A percentile compares a stretch with the other conserved stretches of the same genome.
These are phyloP conservation scores for Tetranychus truncatus DNA, from an alignment of 2,888 invertebrate genomes.

Conservation along the genomic window DNA sequence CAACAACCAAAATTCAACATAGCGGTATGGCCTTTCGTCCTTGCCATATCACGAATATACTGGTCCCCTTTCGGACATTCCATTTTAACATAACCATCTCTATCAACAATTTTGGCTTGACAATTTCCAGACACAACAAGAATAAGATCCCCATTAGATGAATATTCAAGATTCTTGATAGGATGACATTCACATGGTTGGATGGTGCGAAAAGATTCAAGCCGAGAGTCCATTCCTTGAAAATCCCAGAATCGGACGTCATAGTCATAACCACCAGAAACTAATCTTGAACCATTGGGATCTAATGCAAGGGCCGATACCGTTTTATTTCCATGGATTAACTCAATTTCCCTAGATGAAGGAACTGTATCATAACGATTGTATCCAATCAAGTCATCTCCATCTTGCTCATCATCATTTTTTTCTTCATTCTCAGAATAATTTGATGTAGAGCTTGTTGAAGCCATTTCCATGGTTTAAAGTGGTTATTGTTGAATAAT, in stretches of 20 bases:
- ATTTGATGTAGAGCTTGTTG: not conserved
- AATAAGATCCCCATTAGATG: slow-evolving; percentile 77
- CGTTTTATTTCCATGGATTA: slow-evolving; percentile 76
- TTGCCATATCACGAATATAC: slow-evolving; percentile 55
- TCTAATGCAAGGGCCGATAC: slow-evolving; percentile 69
- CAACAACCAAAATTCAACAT: slow-evolving; percentile 73
- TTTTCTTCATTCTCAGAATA: not conserved
- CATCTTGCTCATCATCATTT: not conserved
- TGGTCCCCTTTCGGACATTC: slow-evolving; percentile 89
- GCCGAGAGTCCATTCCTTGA: slow-evolving; percentile 84
- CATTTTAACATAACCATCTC: slow-evolving; percentile 79
- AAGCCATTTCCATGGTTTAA: too few relatives aligned
- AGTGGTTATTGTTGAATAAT: too few relatives aligned
- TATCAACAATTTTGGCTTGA: slow-evolving; percentile 67
- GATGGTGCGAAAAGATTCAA: slow-evolving; percentile 76
- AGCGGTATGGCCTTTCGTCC: slow-evolving; percentile 60
- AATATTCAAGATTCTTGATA: slow-evolving; percentile 72
- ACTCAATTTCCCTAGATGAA: slow-evolving; percentile 43
- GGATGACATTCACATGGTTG: slow-evolving; percentile 87
- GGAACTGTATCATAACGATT: slow-evolving; percentile 32
- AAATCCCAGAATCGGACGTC: slow-evolving; percentile 96
- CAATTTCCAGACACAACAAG: slow-evolving; percentile 69
- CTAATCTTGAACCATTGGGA: slow-evolving; percentile 73
- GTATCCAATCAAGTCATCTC: not conserved
- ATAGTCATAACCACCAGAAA: slow-evolving; percentile 84